Evolutionary conservation across 35 echinoderm and acorn worm genomes (phyloP).

Genomic region (Ophioderma brevispina): DNA sequence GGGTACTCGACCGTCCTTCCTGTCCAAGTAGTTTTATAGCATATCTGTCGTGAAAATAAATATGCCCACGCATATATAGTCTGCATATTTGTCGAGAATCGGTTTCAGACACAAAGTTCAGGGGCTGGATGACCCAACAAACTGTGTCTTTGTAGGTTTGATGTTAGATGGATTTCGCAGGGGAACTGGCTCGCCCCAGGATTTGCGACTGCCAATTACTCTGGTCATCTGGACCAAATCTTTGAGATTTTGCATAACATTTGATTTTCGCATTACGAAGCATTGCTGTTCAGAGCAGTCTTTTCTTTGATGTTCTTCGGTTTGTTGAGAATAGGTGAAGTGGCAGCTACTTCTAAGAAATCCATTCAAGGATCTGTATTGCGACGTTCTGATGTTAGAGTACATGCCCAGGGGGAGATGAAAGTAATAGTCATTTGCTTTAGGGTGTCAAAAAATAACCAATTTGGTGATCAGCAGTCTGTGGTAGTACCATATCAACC

Average conservation of each 20-base stretch:
- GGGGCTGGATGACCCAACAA: slow-evolving; percentile 2
- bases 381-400: not conserved
- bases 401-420: not conserved
- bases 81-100: slow-evolving; percentile 28
- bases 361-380: not conserved
- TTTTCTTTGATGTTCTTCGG: not conserved
- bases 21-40: not conserved
- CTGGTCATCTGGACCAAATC: not conserved
- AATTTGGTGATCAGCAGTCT: not conserved
- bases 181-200: not conserved
- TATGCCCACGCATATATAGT: not conserved
- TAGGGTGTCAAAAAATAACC: not conserved
- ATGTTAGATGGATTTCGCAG: not conserved
- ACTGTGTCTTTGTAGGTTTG: slow-evolving; percentile 12
- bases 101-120: slow-evolving; percentile 6
- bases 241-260: not conserved
- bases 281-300: not conserved
- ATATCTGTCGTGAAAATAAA: not conserved
- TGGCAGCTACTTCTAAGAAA: not conserved
- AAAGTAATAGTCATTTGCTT: not conserved
- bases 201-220: not conserved
- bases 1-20: not conserved
- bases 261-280: not conserved
- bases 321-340: slow-evolving; percentile 5
- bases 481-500: not conserved